Base-by-base conservation (phyloP, 2,888 invertebrate species). In the Pterostichus niger region DNA sequence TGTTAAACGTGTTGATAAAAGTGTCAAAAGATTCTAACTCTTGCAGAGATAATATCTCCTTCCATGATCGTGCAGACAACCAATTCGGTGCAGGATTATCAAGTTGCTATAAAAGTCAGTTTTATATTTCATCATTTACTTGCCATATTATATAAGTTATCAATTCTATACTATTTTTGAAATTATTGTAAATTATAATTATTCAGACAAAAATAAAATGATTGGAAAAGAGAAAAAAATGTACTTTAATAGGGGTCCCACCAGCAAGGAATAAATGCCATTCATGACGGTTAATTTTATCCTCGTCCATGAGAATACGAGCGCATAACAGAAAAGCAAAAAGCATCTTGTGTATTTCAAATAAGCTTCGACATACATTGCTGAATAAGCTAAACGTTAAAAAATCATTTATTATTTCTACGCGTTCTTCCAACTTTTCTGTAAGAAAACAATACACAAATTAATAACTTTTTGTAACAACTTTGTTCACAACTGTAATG, bases 361-460 rank as follows among this genome's bases (percentile, higher is more conserved):
- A 98, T 79, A 98, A 92, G 85, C 97, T 97, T 73, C 97, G 93
- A 87, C 97, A 97, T 7, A 98, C 96, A 88, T 97, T 98, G 86
- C 93, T 92, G 89, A 96, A 98, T 0, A 98, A 91, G 84, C 94
- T 93, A 88, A 94, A 95, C 5, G 96, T 97, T 89, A 98, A 95
- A 87, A 95, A 93, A 24, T 95, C 94, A 75, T 95, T 96, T 82
- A 98, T 93, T 82, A 93, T 94, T n/a, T 92, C 91, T 3, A 97
- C 93, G n/a, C 97, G 93, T 78, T 94, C 92, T 1, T 93, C 91
- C 84, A 97, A 92, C 85, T 96, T 94, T 85, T 93, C 96, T 90
- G 91, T 87, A 86, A 88, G 40, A 40, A 40, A 9, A 7, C 9
- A 40, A 2, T 24, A 40, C 0, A 40, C 40, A 40, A 40, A 7